These are phyloP conservation scores for Spicauda simplicius DNA, from an alignment of 2,888 invertebrate species.

Conservation along the genomic window DNA sequence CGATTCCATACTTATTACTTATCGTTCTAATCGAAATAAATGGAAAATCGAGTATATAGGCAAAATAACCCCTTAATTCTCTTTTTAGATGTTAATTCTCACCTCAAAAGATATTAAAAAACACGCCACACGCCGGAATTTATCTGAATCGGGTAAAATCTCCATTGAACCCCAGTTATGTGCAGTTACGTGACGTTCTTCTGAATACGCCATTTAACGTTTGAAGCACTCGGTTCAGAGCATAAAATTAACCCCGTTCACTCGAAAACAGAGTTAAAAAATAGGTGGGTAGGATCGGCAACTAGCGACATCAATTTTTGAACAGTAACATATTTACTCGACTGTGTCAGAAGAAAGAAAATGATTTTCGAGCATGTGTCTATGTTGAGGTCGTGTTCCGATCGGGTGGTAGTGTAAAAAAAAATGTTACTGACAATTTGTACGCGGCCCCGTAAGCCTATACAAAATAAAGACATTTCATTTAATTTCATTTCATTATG, in stretches of 20 bases:
- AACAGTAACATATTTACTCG: constrained; percentile 21
- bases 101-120: background rate
- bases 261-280: constrained; percentile 40
- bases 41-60: too few species aligned
- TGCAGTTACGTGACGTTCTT: constrained; percentile 24
- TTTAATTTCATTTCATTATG: too few species aligned
- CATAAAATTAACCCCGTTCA: constrained; percentile 42
- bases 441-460: too few species aligned
- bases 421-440: too few species aligned
- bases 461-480: too few species aligned
- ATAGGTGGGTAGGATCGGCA: constrained; percentile 29
- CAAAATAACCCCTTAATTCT: too few species aligned
- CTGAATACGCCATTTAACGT: constrained; percentile 29
- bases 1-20: too few species aligned
- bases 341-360: too few species aligned
- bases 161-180: constrained; percentile 1
- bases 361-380: too few species aligned
- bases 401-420: too few species aligned
- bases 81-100: constrained; percentile 1
- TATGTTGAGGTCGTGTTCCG: too few species aligned
- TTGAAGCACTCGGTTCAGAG: constrained; percentile 27
- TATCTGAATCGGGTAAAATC: background rate
- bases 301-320: background rate
- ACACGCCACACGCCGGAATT: background rate
- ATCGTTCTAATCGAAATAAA: too few species aligned